Evolutionary conservation across 2,888 invertebrate species (phyloP).

Genomic region (Drosophila mayaguana): DNA sequence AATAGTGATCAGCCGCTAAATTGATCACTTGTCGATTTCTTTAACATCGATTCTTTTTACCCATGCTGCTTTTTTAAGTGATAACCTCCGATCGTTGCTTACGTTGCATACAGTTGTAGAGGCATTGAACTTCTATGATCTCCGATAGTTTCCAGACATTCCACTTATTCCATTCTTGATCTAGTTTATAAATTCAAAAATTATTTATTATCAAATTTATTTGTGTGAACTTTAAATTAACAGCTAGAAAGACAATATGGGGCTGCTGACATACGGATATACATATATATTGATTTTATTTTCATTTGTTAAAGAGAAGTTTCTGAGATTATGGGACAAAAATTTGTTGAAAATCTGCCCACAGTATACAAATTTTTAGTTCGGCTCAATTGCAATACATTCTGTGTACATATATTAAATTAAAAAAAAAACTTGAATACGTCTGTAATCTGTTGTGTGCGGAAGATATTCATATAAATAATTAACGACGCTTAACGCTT

Average conservation of each 20-base stretch:
- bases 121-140: background rate
- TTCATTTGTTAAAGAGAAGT: slow-evolving; percentile 20
- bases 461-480: slow-evolving; percentile 43
- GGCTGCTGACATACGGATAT: slow-evolving; percentile 11
- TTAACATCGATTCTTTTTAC: background rate
- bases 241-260: slow-evolving; percentile 6
- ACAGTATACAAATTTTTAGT: slow-evolving; percentile 20
- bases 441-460: slow-evolving; percentile 49
- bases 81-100: background rate
- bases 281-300: background rate
- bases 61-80: background rate
- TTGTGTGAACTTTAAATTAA: slow-evolving; percentile 24
- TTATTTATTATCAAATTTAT: slow-evolving; percentile 45
- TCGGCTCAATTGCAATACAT: slow-evolving; percentile 42
- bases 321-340: slow-evolving; percentile 14
- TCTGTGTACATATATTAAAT: slow-evolving; percentile 39
- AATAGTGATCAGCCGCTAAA: background rate
- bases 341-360: slow-evolving; percentile 17
- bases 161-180: background rate
- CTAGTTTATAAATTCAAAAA: background rate
- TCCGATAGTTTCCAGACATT: background rate
- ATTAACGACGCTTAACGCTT: slow-evolving; percentile 86
- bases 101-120: slow-evolving; percentile 8
- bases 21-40: background rate
- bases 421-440: slow-evolving; percentile 40